A percentile compares a stretch with the other conserved stretches of the same genome.
phyloP scores from a whole-genome alignment of 2,888 invertebrate genomes.

The Hypercompe scribonia region DNA sequence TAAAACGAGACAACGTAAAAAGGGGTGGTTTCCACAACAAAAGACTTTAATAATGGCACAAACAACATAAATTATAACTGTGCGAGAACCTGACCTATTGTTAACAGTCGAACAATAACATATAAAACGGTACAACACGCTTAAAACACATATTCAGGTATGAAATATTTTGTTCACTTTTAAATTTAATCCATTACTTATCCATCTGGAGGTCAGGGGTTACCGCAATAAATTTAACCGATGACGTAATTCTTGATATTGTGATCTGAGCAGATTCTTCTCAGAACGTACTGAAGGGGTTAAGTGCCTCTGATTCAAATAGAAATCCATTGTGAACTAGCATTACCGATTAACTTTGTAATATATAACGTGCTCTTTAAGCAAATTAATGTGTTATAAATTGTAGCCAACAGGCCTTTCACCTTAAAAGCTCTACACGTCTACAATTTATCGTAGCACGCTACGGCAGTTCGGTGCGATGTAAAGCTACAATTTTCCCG shows the following conservation, averaged over 20 bases:
- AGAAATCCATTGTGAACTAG: neutral
- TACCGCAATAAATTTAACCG: neutral
- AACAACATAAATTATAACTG: constrained; percentile 68
- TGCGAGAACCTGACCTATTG: constrained; percentile 44
- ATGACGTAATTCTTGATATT: neutral
- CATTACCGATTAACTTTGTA: neutral
- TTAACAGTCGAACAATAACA: constrained; percentile 44
- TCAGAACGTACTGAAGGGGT: neutral
- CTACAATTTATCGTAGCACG: constrained; percentile 23
- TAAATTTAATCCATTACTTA: neutral
- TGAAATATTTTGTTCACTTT: constrained; percentile 23
- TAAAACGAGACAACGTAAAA: constrained; percentile 42
- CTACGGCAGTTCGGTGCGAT: constrained; percentile 18
- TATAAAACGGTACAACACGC: constrained; percentile 43
- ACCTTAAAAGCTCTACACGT: constrained; percentile 18
- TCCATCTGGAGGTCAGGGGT: neutral
- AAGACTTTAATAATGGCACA: constrained; percentile 72
- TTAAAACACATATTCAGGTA: constrained; percentile 47
- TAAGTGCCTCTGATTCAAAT: neutral
- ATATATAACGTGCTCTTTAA: neutral
- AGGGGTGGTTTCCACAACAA: constrained; percentile 64
- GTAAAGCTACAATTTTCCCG: neutral
- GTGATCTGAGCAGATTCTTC: neutral
- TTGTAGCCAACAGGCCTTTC: neutral
- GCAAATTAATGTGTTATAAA: neutral